Conservation (phyloP, 2,888 invertebrate genomes). For the Oxycera nigricornis region DNA sequence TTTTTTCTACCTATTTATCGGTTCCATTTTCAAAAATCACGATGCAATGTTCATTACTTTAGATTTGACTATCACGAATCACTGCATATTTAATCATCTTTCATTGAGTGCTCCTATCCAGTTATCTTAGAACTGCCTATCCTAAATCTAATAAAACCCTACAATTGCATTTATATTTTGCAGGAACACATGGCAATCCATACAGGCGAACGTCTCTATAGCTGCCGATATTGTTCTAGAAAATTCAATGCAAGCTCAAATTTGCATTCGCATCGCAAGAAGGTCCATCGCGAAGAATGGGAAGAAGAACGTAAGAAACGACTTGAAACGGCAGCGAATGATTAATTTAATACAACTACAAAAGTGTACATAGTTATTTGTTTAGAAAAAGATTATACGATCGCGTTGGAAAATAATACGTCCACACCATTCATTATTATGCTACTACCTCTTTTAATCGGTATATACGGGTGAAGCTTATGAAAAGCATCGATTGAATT, state of each 20-base stretch:
- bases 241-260: conserved; percentile 47
- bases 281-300: conserved; percentile 46
- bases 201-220: conserved; percentile 44
- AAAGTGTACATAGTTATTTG: too few relatives aligned
- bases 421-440: neutral
- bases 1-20: too few relatives aligned
- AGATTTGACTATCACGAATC: too few relatives aligned
- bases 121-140: too few relatives aligned
- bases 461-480: neutral
- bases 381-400: neutral
- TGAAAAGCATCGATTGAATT: neutral
- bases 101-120: too few relatives aligned
- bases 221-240: conserved; percentile 46
- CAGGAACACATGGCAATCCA: conserved; percentile 48
- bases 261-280: conserved; percentile 47
- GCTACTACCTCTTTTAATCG: neutral
- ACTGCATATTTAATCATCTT: too few relatives aligned
- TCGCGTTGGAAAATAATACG: neutral
- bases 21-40: too few relatives aligned
- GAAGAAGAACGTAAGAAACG: conserved; percentile 34
- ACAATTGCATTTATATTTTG: conserved; percentile 13
- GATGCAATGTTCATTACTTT: too few relatives aligned
- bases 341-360: too few relatives aligned
- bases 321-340: conserved; percentile 10
- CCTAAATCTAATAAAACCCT: neutral